Conservation (phyloP, 2,797 vertebrate species). For the Hypotaenidia philippensis region DNA sequence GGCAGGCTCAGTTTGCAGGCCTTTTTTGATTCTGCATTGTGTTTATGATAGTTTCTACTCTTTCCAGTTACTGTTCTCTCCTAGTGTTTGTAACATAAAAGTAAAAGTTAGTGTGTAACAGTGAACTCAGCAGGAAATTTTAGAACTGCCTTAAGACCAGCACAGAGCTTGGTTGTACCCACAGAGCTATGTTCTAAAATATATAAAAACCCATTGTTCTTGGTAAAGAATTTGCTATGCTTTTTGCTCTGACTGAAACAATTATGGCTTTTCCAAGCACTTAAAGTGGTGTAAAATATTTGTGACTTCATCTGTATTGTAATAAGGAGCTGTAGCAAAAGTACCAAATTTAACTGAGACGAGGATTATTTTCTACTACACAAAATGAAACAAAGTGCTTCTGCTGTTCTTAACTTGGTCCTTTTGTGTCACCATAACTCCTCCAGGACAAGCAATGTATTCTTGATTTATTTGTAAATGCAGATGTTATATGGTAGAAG, state of each 20-base stretch:
- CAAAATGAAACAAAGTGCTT: not conserved
- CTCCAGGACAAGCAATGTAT: not conserved
- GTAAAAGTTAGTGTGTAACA: not conserved
- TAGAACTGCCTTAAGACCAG: not conserved
- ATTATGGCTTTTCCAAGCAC: not conserved
- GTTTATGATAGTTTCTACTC: not conserved
- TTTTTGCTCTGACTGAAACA: not conserved
- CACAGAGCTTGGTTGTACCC: not conserved
- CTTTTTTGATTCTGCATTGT: not conserved
- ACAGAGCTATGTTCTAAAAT: not conserved
- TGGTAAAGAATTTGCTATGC: slow-evolving; percentile 4
- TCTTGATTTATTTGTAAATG: not conserved
- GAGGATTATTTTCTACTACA: fast-evolving
- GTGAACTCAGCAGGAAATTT: not conserved
- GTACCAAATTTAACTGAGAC: not conserved
- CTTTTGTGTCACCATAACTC: not conserved
- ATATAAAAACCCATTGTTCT: not conserved
- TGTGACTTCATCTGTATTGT: not conserved
- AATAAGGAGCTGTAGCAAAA: not conserved
- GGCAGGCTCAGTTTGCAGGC: not conserved
- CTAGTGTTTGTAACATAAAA: not conserved
- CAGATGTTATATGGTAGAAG: not conserved
- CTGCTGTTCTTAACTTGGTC: not conserved
- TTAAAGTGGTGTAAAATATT: not conserved
- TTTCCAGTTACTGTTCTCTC: not conserved